Conservation (phyloP, 2,113 vertebrate species). For the Camelus bactrianus region DNA sequence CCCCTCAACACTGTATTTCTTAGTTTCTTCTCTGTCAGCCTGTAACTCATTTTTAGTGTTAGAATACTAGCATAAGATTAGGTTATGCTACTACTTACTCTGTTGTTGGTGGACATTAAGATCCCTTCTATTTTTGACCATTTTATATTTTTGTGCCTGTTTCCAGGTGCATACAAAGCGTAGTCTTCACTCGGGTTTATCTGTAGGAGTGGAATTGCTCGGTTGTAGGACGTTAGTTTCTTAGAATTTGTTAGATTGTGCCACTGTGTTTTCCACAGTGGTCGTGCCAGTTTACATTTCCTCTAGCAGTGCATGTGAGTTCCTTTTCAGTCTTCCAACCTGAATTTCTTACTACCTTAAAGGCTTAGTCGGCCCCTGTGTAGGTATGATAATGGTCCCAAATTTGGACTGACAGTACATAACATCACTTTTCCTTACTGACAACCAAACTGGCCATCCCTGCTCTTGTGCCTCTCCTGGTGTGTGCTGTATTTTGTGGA, state of each 20-base stretch:
- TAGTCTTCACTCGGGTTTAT: background rate
- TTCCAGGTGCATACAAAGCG: background rate
- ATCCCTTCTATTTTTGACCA: background rate
- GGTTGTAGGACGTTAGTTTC: background rate
- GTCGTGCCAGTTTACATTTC: background rate
- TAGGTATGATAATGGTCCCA: background rate
- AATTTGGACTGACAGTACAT: background rate
- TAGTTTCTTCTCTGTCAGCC: background rate
- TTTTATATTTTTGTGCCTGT: background rate
- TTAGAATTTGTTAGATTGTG: background rate
- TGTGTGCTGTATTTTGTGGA: background rate
- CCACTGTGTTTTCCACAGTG: background rate
- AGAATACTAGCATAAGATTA: background rate
- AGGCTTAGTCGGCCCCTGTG: background rate
- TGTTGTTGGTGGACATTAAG: background rate
- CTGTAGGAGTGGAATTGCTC: background rate
- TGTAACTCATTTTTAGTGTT: slow-evolving; percentile 31
- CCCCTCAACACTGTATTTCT: background rate
- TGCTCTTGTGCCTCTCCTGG: background rate
- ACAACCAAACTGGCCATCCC: background rate
- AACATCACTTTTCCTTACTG: background rate
- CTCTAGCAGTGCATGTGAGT: background rate
- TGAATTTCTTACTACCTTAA: background rate
- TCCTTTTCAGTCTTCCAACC: background rate
- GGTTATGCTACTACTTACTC: background rate